Base-by-base conservation (phyloP, 2,888 invertebrate genomes). In the Carabus problematicus region DNA sequence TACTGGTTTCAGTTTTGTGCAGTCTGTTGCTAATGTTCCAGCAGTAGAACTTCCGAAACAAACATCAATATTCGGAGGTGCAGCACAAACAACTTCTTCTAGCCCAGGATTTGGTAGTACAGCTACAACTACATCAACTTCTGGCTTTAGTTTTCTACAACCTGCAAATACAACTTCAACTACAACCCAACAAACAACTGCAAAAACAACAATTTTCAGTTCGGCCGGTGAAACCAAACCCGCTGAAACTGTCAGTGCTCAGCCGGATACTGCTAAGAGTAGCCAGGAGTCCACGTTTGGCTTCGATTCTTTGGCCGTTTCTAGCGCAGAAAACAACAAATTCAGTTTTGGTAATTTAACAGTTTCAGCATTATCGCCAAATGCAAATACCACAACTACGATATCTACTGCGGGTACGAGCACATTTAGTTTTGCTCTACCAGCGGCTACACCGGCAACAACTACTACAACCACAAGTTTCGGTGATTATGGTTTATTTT, bases 51-150 rank as follows among this genome's bases (percentile, higher is more conserved):
- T 67, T n/a, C 64, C 73, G 18, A 70, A 71, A 11, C 67, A 75
- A 12, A 72, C 77, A 3, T 71, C 71, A 41, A 59, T 74, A 58
- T 76, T 75, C 66, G 75, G 74, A 12, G 9, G 72, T 11, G 43
- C 61, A 55, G 42, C 54, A 40, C 39, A 66, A 39, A 52, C 58
- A 54, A 19, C 64, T n/a, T 54, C 64, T 8, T 54, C 52, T 62
- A 60, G 56, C 41, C 14, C 66, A 42, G 55, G 47, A 6, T 69
- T 69, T 29, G 45, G 47, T 71, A 12, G 55, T 29, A 43, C 62
- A 9, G 8, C 72, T 49, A 18, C 69, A 16, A 45, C 42, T 68
- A 64, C 59, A 56, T n/a, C 70, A 14, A 40, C 69, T 14, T 47
- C 42, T 54, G 43, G 42, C 39, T 71, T 71, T 43, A 68, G 64